These are phyloP conservation scores for Pholis gunnellus DNA, from an alignment of 2,113 vertebrate species.

Conservation along the genomic window DNA sequence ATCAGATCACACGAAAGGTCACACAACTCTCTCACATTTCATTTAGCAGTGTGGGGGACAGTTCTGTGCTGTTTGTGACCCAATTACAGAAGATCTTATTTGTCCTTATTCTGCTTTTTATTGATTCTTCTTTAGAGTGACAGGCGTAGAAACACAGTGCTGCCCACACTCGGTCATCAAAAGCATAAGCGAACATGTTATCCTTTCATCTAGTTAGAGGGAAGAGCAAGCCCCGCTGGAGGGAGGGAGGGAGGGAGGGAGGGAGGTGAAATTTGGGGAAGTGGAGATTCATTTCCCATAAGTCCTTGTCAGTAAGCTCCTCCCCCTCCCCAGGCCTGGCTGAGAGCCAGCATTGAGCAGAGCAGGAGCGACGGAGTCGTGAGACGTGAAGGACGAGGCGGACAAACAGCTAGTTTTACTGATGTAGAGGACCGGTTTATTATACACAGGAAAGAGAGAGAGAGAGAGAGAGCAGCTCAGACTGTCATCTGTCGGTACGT, in stretches of 20 bases:
- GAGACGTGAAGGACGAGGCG: slow-evolving; percentile 27
- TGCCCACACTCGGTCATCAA: slow-evolving; percentile 26
- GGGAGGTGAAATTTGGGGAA: slow-evolving; percentile 71
- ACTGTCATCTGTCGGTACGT: slow-evolving; percentile 61
- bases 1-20: slow-evolving; percentile 33
- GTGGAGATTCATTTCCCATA: slow-evolving; percentile 84
- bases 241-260: slow-evolving; percentile 6
- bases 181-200: slow-evolving; percentile 34
- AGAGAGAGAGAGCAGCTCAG: slow-evolving; percentile 28
- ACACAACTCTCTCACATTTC: slow-evolving; percentile 4
- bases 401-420: slow-evolving; percentile 30
- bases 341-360: slow-evolving; percentile 55
- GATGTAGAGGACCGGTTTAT: slow-evolving; percentile 36
- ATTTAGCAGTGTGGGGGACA: background rate
- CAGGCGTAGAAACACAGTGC: background rate
- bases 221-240: slow-evolving; percentile 48
- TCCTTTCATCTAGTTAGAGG: slow-evolving; percentile 48
- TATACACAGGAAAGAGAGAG: slow-evolving; percentile 15
- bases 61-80: background rate
- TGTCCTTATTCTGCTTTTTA: background rate
- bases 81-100: background rate
- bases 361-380: slow-evolving; percentile 29
- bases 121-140: background rate
- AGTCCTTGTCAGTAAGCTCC: slow-evolving; percentile 75
- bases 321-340: slow-evolving; percentile 55